phyloP scores from a whole-genome alignment of 1,140 invertebrate genomes.

The Diprion similis region DNA sequence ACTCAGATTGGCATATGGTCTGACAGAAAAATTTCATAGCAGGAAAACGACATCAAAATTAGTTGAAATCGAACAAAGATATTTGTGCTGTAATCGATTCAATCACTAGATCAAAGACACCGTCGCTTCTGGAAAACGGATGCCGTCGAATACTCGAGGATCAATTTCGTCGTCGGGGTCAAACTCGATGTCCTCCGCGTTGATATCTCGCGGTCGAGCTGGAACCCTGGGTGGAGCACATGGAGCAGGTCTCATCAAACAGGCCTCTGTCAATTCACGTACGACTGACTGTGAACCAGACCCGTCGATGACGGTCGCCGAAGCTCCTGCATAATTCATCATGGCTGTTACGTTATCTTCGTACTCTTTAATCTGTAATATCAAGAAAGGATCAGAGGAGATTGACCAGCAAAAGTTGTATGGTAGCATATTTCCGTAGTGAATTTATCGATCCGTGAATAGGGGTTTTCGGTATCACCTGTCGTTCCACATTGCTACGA shows the following conservation, averaged over 20 bases:
- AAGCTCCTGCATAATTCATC: conserved; percentile 40
- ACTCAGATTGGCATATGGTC: not conserved
- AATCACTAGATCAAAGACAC: conserved; percentile 30
- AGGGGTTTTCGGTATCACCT: conserved; percentile 23
- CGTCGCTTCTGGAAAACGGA: conserved; percentile 33
- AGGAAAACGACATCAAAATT: not conserved
- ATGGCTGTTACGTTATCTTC: conserved; percentile 36
- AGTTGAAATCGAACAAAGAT: not conserved
- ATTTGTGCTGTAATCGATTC: not conserved
- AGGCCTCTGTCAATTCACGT: conserved; percentile 40
- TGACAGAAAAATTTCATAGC: not conserved
- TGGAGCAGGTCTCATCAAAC: conserved; percentile 37
- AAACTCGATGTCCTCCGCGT: conserved; percentile 41
- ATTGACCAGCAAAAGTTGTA: not conserved
- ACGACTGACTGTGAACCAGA: conserved; percentile 31
- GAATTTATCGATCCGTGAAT: not conserved
- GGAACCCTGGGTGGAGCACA: conserved; percentile 30
- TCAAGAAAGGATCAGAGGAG: not conserved
- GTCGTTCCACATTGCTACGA: conserved; percentile 28
- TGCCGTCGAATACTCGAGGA: conserved; percentile 29
- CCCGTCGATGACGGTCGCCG: conserved; percentile 39
- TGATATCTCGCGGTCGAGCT: conserved; percentile 23
- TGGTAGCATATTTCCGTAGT: not conserved
- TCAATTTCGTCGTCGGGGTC: conserved; percentile 46
- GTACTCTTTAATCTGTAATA: conserved; percentile 32